These are phyloP conservation scores for Diadegma fenestrale DNA, from an alignment of 2,888 invertebrate genomes.

Conservation along the genomic window DNA sequence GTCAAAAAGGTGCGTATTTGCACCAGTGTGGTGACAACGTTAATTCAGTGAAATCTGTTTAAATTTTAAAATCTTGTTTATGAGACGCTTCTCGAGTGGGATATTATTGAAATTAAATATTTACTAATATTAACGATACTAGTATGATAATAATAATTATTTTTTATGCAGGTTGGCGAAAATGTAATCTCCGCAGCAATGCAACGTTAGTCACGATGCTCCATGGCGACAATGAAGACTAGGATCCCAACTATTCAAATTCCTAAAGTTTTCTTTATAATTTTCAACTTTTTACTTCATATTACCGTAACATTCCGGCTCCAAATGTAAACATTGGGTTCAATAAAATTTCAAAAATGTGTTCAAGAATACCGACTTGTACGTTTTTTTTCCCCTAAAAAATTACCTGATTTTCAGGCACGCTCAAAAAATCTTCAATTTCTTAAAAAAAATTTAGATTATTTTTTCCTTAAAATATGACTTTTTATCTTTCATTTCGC, in stretches of 20 bases:
- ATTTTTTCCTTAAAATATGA: constrained; percentile 1
- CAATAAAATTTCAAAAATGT: constrained; percentile 17
- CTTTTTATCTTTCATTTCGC: constrained; percentile 15
- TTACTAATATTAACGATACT: constrained; percentile 1
- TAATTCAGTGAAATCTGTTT: constrained; percentile 7
- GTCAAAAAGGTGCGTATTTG: constrained; percentile 10
- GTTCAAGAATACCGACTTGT: not conserved
- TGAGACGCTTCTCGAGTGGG: constrained; percentile 5
- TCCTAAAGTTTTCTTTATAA: no score
- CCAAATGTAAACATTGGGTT: no score
- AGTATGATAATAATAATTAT: constrained; percentile 14
- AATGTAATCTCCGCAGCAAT: not conserved
- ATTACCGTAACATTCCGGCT: no score
- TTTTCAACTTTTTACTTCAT: no score
- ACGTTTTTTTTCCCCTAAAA: constrained; percentile 24
- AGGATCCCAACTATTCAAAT: not conserved
- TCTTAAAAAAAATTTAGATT: not conserved
- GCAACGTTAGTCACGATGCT: not conserved
- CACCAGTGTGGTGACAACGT: constrained; percentile 12
- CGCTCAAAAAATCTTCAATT: constrained; percentile 21
- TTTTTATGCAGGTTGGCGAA: not conserved
- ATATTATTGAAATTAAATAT: constrained; percentile 12
- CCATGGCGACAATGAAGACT: not conserved
- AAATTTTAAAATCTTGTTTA: constrained; percentile 11
- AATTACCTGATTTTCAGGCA: constrained; percentile 21